Conservation (phyloP, 2,797 vertebrate species). For the Tarsius wallacei region DNA sequence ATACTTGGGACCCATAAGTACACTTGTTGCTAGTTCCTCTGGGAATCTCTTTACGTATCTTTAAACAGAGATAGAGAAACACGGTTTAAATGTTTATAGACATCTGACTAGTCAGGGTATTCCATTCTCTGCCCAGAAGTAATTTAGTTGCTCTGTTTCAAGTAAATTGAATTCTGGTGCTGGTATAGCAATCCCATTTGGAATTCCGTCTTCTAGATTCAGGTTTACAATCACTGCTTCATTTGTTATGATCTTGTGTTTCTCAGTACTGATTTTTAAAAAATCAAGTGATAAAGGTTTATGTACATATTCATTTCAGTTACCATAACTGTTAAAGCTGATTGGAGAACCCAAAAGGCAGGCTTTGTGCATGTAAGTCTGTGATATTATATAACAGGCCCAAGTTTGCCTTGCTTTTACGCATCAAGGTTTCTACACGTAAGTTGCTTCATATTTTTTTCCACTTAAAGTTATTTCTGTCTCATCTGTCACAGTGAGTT, state of each 20-base stretch:
- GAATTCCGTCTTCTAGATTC: conserved; percentile 56
- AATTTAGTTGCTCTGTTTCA: conserved; percentile 71
- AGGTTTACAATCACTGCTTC: conserved; percentile 33
- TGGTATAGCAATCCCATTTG: conserved; percentile 7
- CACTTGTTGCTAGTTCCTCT: conserved; percentile 55
- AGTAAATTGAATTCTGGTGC: conserved; percentile 72
- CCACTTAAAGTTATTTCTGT: conserved; percentile 70
- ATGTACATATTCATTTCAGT: conserved; percentile 46
- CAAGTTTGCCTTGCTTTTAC: neutral
- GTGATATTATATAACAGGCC: neutral
- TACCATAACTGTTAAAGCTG: neutral
- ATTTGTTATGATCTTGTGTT: conserved; percentile 52
- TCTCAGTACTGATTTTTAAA: neutral
- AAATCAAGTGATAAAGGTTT: conserved; percentile 37
- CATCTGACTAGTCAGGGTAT: conserved; percentile 36
- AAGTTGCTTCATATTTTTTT: conserved; percentile 10
- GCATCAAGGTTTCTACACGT: conserved; percentile 44
- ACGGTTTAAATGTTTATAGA: conserved; percentile 23
- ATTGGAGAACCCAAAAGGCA: neutral
- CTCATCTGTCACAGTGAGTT: conserved; percentile 62
- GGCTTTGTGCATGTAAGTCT: neutral
- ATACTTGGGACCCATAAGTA: conserved; percentile 8
- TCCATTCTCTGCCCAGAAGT: conserved; percentile 38
- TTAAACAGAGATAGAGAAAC: conserved; percentile 63
- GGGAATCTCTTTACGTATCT: conserved; percentile 34